Evolutionary conservation across 2,113 vertebrate genomes (phyloP), one percentile per base, ranked within the genome.

Genomic region (Fulica atra): DNA sequence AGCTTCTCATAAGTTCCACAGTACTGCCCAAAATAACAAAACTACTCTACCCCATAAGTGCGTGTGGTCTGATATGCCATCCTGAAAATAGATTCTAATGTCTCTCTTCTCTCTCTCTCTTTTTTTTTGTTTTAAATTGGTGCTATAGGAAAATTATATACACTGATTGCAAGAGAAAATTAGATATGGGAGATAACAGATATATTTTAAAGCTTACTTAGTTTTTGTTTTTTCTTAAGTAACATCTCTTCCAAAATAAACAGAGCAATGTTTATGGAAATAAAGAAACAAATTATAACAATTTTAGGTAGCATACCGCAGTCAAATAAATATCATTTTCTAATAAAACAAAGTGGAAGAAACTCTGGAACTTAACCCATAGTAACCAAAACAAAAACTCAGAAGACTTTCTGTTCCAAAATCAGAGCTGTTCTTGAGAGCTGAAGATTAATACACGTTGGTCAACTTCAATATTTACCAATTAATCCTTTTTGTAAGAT

Each of bases 1-100:
- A 96, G 81, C 72, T 93, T 97, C 87, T 95, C 86, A 93, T 74
- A 96, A 91, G 53, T 94, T 98, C 94, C 87, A 97, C 72, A 93
- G 87, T 93, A 96, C 92, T 92, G 61, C 71, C 76, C 96, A 97
- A 98, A 97, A 94, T 94, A 98, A 97, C 89, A 96, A 95, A 96
- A 79, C 64, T 86, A 87, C 53, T 92, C 59, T 87, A 61, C 65
- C 84, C 89, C 33, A 15, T 84, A 92, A 93, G 81, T 93, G 93
- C 7, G 70, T 96, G 96, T 95, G 92, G 95, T 93, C 94, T 92
- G 93, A 95, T 95, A 95, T 83, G 71, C 88, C 89, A 95, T 84
- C 68, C 88, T 95, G 89, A 94, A 94, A 97, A 95, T 89, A 96
- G 86, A 89, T 72, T 81, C 29, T 42, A 84, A 80, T 61, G 71